These are phyloP conservation scores for Polymixis flavicincta DNA, from an alignment of 2,888 invertebrate species.

Conservation along the genomic window DNA sequence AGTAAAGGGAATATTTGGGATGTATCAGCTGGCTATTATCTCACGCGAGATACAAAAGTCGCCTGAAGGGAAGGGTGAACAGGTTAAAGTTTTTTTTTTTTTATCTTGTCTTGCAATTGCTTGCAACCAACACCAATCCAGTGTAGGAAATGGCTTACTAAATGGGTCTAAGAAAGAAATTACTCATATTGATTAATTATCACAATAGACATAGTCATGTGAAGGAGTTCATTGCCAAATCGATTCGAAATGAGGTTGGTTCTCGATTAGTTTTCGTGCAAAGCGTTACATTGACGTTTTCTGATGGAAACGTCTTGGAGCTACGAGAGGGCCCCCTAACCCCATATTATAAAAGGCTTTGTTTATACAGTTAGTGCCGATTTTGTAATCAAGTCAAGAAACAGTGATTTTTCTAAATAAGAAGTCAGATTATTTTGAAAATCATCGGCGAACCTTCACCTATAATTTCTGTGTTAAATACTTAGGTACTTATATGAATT, in stretches of 20 bases:
- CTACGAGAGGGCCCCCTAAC: not conserved
- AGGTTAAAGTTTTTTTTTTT: not conserved
- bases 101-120: conserved; percentile 2
- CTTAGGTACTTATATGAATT: no score
- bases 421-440: not conserved
- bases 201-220: not conserved
- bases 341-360: not conserved
- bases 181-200: conserved; percentile 8
- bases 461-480: not conserved
- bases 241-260: not conserved
- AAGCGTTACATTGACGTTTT: not conserved
- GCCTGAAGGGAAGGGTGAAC: conserved; percentile 17
- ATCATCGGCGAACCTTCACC: no score
- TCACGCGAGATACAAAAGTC: conserved; percentile 33
- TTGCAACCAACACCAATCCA: conserved; percentile 9
- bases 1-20: conserved; percentile 36
- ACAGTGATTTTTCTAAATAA: not conserved
- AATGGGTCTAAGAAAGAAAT: not conserved
- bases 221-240: conserved; percentile 2
- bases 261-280: not conserved
- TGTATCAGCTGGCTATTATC: conserved; percentile 45
- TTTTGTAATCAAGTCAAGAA: not conserved
- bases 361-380: not conserved
- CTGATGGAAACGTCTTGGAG: not conserved
- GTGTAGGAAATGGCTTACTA: conserved; percentile 18